Percentiles rank a stretch among this genome's conserved stretches.
Conservation (phyloP, 2,797 vertebrate genomes). For the Phylloscopus collybita region DNA sequence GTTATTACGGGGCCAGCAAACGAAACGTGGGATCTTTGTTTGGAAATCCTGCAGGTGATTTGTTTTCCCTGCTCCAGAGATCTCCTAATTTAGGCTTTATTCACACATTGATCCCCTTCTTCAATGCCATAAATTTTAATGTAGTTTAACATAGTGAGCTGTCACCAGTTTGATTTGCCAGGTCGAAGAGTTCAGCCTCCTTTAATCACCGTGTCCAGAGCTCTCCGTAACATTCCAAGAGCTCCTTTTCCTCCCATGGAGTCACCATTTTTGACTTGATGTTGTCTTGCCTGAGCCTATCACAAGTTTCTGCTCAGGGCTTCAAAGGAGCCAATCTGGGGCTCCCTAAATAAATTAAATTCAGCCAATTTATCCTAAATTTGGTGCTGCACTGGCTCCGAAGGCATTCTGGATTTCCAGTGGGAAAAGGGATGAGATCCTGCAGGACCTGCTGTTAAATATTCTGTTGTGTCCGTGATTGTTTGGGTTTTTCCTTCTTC, state of each 20-base stretch:
- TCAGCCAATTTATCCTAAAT: not conserved
- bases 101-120: conserved; percentile 35
- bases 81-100: conserved; percentile 1
- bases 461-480: not conserved
- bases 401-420: not conserved
- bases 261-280: not conserved
- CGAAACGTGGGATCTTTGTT: not conserved
- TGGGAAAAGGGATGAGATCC: not conserved
- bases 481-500: not conserved
- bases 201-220: conserved; percentile 59
- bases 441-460: not conserved
- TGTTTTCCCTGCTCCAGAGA: not conserved
- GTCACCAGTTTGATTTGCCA: conserved; percentile 61
- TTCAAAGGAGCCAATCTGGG: not conserved
- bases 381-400: not conserved
- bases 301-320: not conserved
- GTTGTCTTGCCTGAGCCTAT: not conserved
- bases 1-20: not conserved
- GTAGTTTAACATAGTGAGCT: conserved; percentile 63
- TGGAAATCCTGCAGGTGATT: not conserved
- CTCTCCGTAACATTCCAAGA: conserved; percentile 24
- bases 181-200: conserved; percentile 64
- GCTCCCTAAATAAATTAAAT: not conserved
- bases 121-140: conserved; percentile 68
- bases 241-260: not conserved